A percentile compares a stretch with the other conserved stretches of the same genome.
These are phyloP conservation scores for Rhyacichthys aspro DNA, from an alignment of 2,797 vertebrate genomes.

Conservation along the genomic window DNA sequence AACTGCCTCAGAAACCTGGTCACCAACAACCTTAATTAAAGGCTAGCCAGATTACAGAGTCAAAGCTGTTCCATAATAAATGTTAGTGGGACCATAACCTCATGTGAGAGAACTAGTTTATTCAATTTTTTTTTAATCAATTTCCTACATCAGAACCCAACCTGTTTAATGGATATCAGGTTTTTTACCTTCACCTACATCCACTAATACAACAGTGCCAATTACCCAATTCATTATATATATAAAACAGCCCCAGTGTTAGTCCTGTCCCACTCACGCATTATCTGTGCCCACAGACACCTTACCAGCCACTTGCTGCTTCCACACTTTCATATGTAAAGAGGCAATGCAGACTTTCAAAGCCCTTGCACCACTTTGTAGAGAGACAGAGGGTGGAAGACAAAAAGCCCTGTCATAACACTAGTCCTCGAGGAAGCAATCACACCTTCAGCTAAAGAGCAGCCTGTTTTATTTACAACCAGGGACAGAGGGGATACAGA, in stretches of 20 bases:
- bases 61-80: constrained; percentile 14
- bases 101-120: no score
- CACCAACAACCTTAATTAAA: constrained; percentile 25
- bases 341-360: constrained; percentile 49
- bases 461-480: constrained; percentile 66
- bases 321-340: constrained; percentile 70
- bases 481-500: constrained; percentile 25
- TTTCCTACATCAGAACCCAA: no score
- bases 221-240: constrained; percentile 2
- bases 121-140: no score
- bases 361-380: constrained; percentile 53
- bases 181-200: not conserved
- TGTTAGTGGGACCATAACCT: constrained; percentile 1
- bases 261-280: not conserved
- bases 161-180: not conserved
- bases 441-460: constrained; percentile 69
- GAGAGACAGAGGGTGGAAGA: constrained; percentile 41
- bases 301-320: constrained; percentile 44
- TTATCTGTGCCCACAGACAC: constrained; percentile 28
- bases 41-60: constrained; percentile 34
- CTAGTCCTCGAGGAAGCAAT: constrained; percentile 63
- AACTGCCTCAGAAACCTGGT: constrained; percentile 19
- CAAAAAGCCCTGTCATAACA: constrained; percentile 66
- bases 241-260: not conserved
- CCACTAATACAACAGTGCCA: not conserved